phyloP scores from a whole-genome alignment of 1,140 invertebrate species.

The Aphis craccivora region DNA sequence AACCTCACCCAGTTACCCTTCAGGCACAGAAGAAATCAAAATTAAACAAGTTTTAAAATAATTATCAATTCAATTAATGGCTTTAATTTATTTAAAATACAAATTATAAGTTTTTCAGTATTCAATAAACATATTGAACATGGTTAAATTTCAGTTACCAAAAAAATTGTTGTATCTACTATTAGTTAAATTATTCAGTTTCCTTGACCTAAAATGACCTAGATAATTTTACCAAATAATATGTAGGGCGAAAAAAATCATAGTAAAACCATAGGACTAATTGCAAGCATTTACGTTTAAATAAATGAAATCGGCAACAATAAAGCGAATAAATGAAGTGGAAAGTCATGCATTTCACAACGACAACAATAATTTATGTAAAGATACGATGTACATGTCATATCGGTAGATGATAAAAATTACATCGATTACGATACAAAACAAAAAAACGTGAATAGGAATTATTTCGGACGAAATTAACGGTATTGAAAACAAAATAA shows the following conservation, averaged over 20 bases:
- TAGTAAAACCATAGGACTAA: too few relatives aligned
- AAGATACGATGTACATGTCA: not conserved
- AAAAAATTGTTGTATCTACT: not conserved
- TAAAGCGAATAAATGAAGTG: not conserved
- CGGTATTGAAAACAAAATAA: not conserved
- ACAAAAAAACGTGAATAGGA: too few relatives aligned
- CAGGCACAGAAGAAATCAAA: not conserved
- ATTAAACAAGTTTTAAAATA: not conserved
- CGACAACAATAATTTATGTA: not conserved
- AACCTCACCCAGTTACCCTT: not conserved
- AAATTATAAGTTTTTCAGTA: not conserved
- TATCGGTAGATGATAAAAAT: not conserved
- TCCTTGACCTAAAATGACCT: conserved; percentile 12
- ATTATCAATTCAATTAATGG: not conserved
- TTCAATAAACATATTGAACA: not conserved
- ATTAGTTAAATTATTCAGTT: not conserved
- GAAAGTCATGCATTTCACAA: not conserved
- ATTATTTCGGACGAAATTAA: not conserved
- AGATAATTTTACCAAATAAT: not conserved
- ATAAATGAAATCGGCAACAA: not conserved
- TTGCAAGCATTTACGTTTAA: not conserved
- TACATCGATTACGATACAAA: too few relatives aligned
- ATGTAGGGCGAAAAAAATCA: not conserved
- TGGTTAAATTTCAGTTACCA: not conserved
- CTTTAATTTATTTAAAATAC: not conserved